These are phyloP conservation scores for Pegoplata infirma DNA, from an alignment of 2,888 invertebrate species.

Conservation along the genomic window DNA sequence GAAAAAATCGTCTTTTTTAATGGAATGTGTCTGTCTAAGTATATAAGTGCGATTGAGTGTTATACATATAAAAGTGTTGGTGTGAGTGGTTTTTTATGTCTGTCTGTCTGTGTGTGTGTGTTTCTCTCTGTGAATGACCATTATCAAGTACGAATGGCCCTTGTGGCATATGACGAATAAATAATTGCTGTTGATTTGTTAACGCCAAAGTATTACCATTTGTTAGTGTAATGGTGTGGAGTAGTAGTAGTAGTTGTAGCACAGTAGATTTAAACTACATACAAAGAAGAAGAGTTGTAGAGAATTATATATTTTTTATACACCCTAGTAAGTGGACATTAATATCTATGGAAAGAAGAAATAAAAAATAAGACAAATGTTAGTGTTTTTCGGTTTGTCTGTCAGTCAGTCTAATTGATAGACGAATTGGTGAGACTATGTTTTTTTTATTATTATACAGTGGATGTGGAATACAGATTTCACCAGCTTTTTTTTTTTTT, in stretches of 20 bases:
- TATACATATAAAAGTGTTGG: background rate
- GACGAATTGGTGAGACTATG: background rate
- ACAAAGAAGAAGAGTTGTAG: no score
- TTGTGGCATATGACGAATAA: constrained; percentile 63
- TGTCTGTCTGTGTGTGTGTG: constrained; percentile 9
- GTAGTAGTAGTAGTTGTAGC: constrained; percentile 1
- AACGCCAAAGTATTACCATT: constrained; percentile 61
- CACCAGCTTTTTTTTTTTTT: no score
- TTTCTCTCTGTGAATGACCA: constrained; percentile 46
- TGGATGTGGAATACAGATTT: no score
- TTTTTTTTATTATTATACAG: background rate
- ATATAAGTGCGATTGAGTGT: background rate
- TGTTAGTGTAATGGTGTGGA: constrained; percentile 29
- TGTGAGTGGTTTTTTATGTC: constrained; percentile 7
- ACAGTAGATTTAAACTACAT: no score
- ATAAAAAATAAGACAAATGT: constrained; percentile 16
- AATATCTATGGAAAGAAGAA: constrained; percentile 31
- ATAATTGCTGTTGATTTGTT: constrained; percentile 64
- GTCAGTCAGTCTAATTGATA: background rate
- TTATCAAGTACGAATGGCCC: constrained; percentile 58
- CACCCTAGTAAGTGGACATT: constrained; percentile 31
- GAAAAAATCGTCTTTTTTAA: constrained; percentile 10
- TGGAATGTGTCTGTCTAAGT: background rate
- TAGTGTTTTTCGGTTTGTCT: background rate
- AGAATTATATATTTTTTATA: background rate